phyloP scores from a whole-genome alignment of 2,797 vertebrate species.

The Carcharodon carcharias region DNA sequence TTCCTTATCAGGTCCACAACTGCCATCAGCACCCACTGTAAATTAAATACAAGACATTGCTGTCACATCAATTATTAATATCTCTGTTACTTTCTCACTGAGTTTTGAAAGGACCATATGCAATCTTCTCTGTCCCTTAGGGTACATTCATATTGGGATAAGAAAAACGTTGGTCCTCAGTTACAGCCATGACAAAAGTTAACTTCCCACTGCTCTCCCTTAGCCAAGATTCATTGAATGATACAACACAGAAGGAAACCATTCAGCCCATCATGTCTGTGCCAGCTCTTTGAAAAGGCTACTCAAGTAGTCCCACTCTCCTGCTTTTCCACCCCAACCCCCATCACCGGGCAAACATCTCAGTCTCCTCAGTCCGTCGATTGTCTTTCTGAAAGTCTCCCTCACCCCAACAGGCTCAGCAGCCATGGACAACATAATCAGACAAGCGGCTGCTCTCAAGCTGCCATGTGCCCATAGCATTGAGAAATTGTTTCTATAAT shows the following conservation, averaged over 20 bases:
- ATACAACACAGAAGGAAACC: not conserved
- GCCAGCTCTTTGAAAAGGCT: not conserved
- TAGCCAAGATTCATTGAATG: not conserved
- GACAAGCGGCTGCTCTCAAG: not conserved
- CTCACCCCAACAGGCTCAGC: not conserved
- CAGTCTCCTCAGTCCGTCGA: not conserved
- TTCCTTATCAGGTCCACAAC: not conserved
- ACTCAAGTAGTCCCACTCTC: not conserved
- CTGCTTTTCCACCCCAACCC: not conserved
- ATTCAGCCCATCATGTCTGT: not conserved
- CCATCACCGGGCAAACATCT: not conserved
- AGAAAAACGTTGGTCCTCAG: not conserved
- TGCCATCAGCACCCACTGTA: not conserved
- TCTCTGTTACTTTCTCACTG: not conserved
- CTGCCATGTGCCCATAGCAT: not conserved
- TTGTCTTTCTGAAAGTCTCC: not conserved
- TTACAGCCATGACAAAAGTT: not conserved
- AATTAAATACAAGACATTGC: not conserved
- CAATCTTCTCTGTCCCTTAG: not conserved
- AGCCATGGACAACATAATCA: no score
- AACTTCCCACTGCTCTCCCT: not conserved
- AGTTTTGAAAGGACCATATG: not conserved
- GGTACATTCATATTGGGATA: not conserved
- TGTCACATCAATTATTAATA: not conserved
- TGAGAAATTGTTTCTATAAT: not conserved